Percentiles rank a stretch among this genome's conserved stretches.
These are phyloP conservation scores for Artemia sinica DNA, from an alignment of 2,888 invertebrate species.

Conservation along the genomic window DNA sequence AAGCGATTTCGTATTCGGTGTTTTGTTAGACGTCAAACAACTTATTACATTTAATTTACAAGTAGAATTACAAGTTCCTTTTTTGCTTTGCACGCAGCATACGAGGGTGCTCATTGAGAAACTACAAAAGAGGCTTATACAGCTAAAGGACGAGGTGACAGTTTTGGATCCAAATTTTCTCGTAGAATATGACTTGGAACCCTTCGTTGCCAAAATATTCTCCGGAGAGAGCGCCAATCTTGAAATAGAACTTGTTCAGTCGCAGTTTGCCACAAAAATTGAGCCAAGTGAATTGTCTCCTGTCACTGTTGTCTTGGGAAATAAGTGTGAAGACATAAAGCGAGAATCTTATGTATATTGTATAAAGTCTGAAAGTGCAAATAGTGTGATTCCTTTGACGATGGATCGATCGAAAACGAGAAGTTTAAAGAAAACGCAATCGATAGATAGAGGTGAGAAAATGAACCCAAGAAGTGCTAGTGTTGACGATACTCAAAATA, in stretches of 20 bases:
- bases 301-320: slow-evolving; percentile 13
- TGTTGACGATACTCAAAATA: not conserved
- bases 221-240: slow-evolving; percentile 12
- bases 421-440: slow-evolving; percentile 7
- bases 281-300: slow-evolving; percentile 11
- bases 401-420: slow-evolving; percentile 15
- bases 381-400: slow-evolving; percentile 10
- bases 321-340: not conserved
- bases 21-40: too few species aligned
- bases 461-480: not conserved
- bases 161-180: not conserved
- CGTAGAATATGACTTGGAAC: slow-evolving; percentile 3
- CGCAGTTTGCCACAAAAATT: not conserved
- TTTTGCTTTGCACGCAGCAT: slow-evolving; percentile 5
- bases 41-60: too few species aligned
- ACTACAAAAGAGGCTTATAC: not conserved
- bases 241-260: not conserved
- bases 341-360: not conserved
- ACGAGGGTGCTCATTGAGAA: not conserved
- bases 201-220: not conserved
- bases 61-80: not conserved
- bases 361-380: not conserved
- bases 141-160: not conserved
- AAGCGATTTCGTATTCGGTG: too few species aligned
- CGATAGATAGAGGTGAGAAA: not conserved